phyloP scores from a whole-genome alignment of 1,140 invertebrate genomes.

The Ceratosolen fusciceps region DNA sequence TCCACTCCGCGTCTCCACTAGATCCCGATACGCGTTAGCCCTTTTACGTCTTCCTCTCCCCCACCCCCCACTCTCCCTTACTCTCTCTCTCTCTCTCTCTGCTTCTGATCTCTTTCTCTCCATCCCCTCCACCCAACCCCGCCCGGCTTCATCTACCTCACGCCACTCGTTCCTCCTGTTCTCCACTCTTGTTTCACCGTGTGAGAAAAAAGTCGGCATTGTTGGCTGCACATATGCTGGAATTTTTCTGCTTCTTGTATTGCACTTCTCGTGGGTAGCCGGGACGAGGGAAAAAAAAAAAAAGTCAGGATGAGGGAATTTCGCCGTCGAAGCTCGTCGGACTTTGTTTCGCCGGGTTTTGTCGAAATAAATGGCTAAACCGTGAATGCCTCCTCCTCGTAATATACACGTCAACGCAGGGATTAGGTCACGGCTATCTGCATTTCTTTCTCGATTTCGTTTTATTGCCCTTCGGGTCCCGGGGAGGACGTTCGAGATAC shows the following conservation, averaged over 20 bases:
- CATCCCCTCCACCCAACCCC: no score
- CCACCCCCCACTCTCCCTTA: background rate
- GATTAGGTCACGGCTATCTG: background rate
- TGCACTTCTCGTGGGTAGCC: no score
- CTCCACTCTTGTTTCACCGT: constrained; percentile 18
- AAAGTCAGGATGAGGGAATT: constrained; percentile 11
- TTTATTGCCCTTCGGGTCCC: no score
- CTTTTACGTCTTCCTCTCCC: background rate
- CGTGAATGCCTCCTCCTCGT: no score
- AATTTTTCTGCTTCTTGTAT: background rate
- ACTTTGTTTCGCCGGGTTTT: background rate
- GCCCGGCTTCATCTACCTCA: no score
- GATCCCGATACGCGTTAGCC: background rate
- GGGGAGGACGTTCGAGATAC: no score
- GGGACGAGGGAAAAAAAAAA: constrained; percentile 10
- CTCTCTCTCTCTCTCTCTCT: background rate
- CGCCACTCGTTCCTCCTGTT: no score
- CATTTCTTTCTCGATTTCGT: no score
- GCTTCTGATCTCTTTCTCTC: background rate
- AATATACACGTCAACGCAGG: background rate
- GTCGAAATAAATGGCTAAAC: no score
- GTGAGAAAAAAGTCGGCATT: constrained; percentile 42
- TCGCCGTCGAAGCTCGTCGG: no score
- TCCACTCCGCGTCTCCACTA: background rate
- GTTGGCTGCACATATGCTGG: constrained; percentile 27